phyloP scores from a whole-genome alignment of 2,113 vertebrate species.

The Paramisgurnus dabryanus region DNA sequence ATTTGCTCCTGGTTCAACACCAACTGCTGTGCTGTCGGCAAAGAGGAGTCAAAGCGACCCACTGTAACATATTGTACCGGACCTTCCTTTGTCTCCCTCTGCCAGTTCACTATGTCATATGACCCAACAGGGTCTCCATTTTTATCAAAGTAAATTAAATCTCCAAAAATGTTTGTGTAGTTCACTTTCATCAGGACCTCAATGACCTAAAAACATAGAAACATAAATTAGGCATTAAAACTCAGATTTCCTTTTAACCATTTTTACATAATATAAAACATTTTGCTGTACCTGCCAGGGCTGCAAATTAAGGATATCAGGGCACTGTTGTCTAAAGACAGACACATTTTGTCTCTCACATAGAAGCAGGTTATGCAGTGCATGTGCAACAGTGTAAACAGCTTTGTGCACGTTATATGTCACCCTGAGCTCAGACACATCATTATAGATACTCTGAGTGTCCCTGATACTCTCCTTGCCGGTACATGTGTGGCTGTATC shows the following conservation, averaged over 20 bases:
- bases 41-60: conserved; percentile 61
- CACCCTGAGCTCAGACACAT: conserved; percentile 62
- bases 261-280: neutral
- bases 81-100: conserved; percentile 40
- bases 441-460: conserved; percentile 60
- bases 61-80: conserved; percentile 57
- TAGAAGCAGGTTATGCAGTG: conserved; percentile 59
- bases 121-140: conserved; percentile 61
- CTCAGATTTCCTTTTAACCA: no score
- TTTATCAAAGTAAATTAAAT: conserved; percentile 61
- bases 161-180: conserved; percentile 60
- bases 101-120: conserved; percentile 69
- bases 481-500: conserved; percentile 55
- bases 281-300: conserved; percentile 62
- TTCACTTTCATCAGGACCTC: conserved; percentile 60
- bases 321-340: conserved; percentile 45
- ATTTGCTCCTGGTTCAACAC: conserved; percentile 56
- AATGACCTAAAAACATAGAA: conserved; percentile 55
- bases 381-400: conserved; percentile 65
- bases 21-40: conserved; percentile 51
- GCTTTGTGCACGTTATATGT: conserved; percentile 66
- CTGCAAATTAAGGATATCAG: conserved; percentile 55
- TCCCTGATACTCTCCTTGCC: conserved; percentile 59
- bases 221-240: neutral
- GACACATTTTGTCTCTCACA: conserved; percentile 48